Evolutionary conservation across 2,797 vertebrate genomes (phyloP), one percentile per base, ranked within the genome.

Genomic region (Danio jaintianensis): DNA sequence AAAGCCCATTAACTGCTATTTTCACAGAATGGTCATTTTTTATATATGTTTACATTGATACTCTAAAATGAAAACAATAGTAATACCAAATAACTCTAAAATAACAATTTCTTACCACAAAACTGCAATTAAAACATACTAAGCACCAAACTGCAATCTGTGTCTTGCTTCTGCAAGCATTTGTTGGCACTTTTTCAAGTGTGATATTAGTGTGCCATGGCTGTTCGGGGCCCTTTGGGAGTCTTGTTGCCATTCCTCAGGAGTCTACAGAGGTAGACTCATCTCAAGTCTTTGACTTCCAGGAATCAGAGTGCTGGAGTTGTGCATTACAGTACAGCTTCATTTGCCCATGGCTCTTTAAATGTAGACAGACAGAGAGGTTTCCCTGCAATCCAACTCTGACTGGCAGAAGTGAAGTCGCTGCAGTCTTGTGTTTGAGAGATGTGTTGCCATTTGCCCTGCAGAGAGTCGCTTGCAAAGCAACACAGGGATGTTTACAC

Each of bases 401-500:
- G 64, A 82, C 62, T 48, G 7, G 5, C 48, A 81, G 53, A 64
- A 45, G 20, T 18, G 59, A 76, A 79, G 70, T 50, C 48, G 29
- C 76, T 18, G 48, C 52, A 20, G 48, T 64, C 50, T 64, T 42
- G 3, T 55, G 68, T 53, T 59, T 18, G 43, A 78, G 18, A 68
- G 76, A 66, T 80, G 53, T 75, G 50, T 67, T 73, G 47, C 43
- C 67, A 43, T 79, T 69, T 70, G 50, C 50, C 69, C 69, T 29
- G 52, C 58, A 56, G 43, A 64, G 42, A 62, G 56, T 64, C 16
- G 48, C 66, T 69, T 47, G 47, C 59, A 29, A 18, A 18, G 59
- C 52, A 85, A 74, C 75, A 77, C 38, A 45, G 40, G 5, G 48
- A 73, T 82, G 72, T 83, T 82, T 80, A 84, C 63, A 74, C 80